Evolutionary conservation across 2,797 vertebrate species (phyloP), one percentile per base, ranked within the genome.

Genomic region (Falco cherrug): DNA sequence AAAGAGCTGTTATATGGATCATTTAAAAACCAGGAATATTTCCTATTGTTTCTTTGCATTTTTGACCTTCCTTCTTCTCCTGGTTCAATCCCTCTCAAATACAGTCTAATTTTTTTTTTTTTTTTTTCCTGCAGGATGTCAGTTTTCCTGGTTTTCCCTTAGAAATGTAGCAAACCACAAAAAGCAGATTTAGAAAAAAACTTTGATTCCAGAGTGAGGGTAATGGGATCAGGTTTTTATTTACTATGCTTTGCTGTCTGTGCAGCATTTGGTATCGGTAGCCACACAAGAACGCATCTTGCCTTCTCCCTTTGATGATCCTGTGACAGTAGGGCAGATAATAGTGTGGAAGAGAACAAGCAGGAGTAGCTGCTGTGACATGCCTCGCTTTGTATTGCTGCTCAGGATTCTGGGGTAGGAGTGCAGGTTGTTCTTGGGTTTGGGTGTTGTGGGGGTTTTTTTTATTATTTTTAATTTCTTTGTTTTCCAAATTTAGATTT

Each of bases 11-110:
- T 48, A 16, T 57, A 54, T 41, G 77, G 51, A 73, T 84, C 20
- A 45, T 81, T 94, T 91, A 47, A 61, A 90, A 91, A 91, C 37
- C 67, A 84, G 79, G 47, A 76, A 60, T 77, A 82, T 69, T 90
- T 91, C 43, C 41, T 61, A 1, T 88, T 83, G 47, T 90, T 96
- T 29, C 69, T 16, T 48, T 93, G 70, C 67, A 79, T 89, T 92
- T 93, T 79, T 95, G 57, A 95, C 90, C 94, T 95, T 91, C 73
- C 69, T 78, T 19, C 37, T 71, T 51, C 75, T 73, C 28, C n/a
- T 86, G 37, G 18, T 91, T 86, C 85, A 57, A 1, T 50, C 61
- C 5, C 11, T 69, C 10, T 75, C 65, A 65, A 78, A 79, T 31
- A 33, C 0, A 0, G 7, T 73, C 87, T 33, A 7, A 3, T 35